These are phyloP conservation scores for Galeruca laticollis DNA, from an alignment of 2,888 invertebrate species.

Conservation along the genomic window DNA sequence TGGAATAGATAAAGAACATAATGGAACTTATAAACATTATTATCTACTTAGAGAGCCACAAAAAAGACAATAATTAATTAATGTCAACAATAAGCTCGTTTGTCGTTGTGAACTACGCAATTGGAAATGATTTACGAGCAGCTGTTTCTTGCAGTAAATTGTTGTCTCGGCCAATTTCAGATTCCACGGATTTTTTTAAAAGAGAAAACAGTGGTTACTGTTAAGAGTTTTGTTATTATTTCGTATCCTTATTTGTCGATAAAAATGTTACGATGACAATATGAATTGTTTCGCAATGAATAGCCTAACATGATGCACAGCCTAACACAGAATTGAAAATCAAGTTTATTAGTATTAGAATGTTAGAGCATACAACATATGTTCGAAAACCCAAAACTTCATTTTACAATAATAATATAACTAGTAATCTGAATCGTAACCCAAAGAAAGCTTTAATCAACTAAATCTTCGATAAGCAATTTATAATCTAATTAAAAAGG, in stretches of 20 bases:
- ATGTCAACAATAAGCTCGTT: constrained; percentile 50
- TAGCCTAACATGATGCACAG: too few species aligned
- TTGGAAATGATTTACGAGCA: constrained; percentile 51
- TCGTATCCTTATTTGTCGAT: constrained; percentile 17
- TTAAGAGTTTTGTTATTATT: neutral
- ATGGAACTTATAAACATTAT: neutral
- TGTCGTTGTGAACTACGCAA: constrained; percentile 49
- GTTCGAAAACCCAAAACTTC: too few species aligned
- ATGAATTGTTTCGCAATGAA: neutral
- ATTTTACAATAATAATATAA: too few species aligned
- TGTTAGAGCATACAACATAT: too few species aligned
- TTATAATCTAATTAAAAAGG: constrained; percentile 36
- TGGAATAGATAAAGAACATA: neutral
- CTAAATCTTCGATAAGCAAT: constrained; percentile 30
- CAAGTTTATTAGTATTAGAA: too few species aligned
- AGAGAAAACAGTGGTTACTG: constrained; percentile 36
- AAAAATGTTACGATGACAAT: neutral
- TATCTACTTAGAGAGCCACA: constrained; percentile 1
- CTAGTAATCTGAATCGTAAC: neutral
- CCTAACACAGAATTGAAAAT: too few species aligned
- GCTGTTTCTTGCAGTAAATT: constrained; percentile 43
- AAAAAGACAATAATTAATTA: constrained; percentile 42
- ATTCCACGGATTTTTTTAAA: constrained; percentile 43
- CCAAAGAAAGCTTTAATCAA: constrained; percentile 23
- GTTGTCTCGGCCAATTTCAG: constrained; percentile 39